A percentile compares a stretch with the other conserved stretches of the same genome.
Evolutionary conservation across 2,113 vertebrate species (phyloP).

Genomic region (Daphoenositta chrysoptera): DNA sequence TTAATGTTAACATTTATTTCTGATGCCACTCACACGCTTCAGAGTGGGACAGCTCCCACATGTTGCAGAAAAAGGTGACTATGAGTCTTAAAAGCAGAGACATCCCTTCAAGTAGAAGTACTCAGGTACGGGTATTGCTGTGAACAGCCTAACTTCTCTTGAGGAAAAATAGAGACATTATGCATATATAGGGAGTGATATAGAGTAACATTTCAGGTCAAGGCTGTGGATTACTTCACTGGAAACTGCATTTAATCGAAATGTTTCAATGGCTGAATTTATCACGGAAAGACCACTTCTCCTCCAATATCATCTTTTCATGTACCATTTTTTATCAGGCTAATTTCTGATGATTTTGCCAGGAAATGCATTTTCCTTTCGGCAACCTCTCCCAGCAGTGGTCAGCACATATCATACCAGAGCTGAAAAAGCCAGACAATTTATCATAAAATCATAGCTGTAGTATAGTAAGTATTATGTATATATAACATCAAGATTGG

Average conservation of each 20-base stretch:
- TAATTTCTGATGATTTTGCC: slow-evolving; percentile 41
- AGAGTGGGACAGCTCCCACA: background rate
- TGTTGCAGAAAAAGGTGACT: background rate
- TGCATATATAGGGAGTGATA: background rate
- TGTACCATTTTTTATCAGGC: slow-evolving; percentile 16
- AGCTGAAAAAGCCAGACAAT: background rate
- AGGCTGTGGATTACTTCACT: slow-evolving; percentile 6
- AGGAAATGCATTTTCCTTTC: slow-evolving; percentile 23
- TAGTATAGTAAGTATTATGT: background rate
- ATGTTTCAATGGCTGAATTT: slow-evolving; percentile 37
- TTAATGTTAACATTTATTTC: slow-evolving; percentile 12
- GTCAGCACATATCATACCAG: slow-evolving; percentile 38
- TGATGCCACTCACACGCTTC: background rate
- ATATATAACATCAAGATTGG: background rate
- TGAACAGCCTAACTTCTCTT: slow-evolving; percentile 29
- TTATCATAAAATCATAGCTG: slow-evolving; percentile 25
- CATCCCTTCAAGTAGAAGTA: background rate
- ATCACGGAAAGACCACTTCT: background rate
- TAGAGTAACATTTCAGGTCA: slow-evolving; percentile 36
- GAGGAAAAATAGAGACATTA: background rate
- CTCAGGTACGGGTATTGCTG: background rate
- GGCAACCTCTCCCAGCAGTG: slow-evolving; percentile 1
- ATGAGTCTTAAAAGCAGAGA: background rate
- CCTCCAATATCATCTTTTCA: background rate
- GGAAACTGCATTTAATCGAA: slow-evolving; percentile 36